Percentiles rank a stretch among this genome's conserved stretches.
phyloP scores from a whole-genome alignment of 2,888 invertebrate species.

The Drosophila fulvimacula region DNA sequence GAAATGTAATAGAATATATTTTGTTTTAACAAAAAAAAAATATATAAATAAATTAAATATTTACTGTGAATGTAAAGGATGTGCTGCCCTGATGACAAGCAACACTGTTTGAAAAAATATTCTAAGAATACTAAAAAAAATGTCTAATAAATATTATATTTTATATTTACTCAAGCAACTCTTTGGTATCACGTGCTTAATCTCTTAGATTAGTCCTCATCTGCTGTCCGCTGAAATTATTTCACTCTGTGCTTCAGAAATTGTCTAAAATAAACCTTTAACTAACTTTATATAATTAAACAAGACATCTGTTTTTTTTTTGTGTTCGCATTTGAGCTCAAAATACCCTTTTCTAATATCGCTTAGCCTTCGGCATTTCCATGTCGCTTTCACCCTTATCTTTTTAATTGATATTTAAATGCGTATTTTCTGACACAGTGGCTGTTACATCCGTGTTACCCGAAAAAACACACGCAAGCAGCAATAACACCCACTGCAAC shows the following conservation, averaged over 20 bases:
- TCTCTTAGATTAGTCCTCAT: neutral
- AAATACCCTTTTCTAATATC: neutral
- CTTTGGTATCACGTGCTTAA: neutral
- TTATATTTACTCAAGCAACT: no score
- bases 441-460: slow-evolving; percentile 8
- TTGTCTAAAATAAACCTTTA: neutral
- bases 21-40: no score
- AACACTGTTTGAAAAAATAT: no score
- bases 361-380: neutral
- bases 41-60: no score
- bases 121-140: no score
- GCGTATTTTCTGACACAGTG: slow-evolving; percentile 16
- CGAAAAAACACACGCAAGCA: neutral
- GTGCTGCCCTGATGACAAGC: no score
- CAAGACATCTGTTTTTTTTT: neutral
- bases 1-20: no score
- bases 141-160: no score
- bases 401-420: slow-evolving; percentile 12
- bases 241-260: neutral
- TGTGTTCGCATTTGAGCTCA: no score
- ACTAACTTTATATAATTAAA: neutral
- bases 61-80: no score
- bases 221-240: neutral
- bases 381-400: slow-evolving; percentile 3
- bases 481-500: slow-evolving; percentile 6